phyloP scores from a whole-genome alignment of 2,113 vertebrate genomes.

The Aleadryas rufinucha region DNA sequence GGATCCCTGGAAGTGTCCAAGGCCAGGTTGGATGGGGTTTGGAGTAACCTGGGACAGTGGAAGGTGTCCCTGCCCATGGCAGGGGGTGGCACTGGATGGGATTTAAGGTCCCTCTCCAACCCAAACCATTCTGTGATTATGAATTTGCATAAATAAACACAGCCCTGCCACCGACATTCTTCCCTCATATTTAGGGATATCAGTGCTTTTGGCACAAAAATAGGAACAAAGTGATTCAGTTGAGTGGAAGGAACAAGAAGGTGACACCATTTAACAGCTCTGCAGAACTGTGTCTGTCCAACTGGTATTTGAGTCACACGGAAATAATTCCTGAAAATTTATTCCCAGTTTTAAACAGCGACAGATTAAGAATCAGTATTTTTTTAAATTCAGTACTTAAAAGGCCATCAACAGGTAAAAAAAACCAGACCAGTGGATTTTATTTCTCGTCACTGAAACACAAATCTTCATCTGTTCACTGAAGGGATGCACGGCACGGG shows the following conservation, averaged over 20 bases:
- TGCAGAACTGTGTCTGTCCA: not conserved
- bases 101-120: not conserved
- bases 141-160: not conserved
- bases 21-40: not conserved
- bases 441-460: not conserved
- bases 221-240: not conserved
- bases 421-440: not conserved
- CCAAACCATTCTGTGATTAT: not conserved
- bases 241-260: not conserved
- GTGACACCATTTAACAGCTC: not conserved
- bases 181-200: not conserved
- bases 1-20: not conserved
- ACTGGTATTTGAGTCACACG: not conserved
- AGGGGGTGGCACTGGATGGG: not conserved
- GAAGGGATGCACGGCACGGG: fast-evolving
- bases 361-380: not conserved
- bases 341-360: not conserved
- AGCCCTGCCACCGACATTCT: not conserved
- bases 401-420: not conserved
- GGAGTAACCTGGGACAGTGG: fast-evolving
- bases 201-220: not conserved
- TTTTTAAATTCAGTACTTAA: not conserved
- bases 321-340: not conserved
- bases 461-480: not conserved
- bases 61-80: not conserved